phyloP scores from a whole-genome alignment of 1,140 invertebrate genomes.

The Drosophila sechellia region DNA sequence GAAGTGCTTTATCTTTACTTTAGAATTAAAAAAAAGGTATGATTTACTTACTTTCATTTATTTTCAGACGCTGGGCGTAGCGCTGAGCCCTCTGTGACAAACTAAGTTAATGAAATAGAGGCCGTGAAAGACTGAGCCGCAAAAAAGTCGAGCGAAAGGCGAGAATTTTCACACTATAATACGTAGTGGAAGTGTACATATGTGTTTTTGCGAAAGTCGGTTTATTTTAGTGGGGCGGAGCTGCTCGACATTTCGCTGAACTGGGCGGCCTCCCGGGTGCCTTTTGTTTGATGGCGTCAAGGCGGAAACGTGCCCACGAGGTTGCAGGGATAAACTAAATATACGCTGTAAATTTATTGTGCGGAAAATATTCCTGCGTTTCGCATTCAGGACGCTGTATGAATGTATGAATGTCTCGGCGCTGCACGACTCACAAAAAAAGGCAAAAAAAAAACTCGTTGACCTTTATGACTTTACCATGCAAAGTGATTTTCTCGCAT shows the following conservation, averaged over 20 bases:
- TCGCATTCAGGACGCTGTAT: slow-evolving; percentile 31
- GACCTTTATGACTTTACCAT: slow-evolving; percentile 36
- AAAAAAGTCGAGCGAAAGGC: slow-evolving; percentile 48
- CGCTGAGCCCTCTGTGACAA: slow-evolving; percentile 47
- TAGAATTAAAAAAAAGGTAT: no score
- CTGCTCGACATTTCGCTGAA: slow-evolving; percentile 49
- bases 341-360: slow-evolving; percentile 66
- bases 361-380: slow-evolving; percentile 50
- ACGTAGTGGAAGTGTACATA: no score
- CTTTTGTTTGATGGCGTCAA: slow-evolving; percentile 54
- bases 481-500: slow-evolving; percentile 1
- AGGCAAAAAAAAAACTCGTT: slow-evolving; percentile 31
- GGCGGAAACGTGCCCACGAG: slow-evolving; percentile 40
- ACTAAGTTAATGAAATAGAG: slow-evolving; percentile 68
- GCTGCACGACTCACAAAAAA: not conserved
- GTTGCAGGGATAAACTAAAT: slow-evolving; percentile 10
- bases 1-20: not conserved
- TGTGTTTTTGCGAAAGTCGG: slow-evolving; percentile 11
- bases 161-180: slow-evolving; percentile 45
- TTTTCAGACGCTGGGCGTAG: not conserved
- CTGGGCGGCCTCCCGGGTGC: slow-evolving; percentile 40
- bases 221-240: slow-evolving; percentile 42
- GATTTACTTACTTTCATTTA: not conserved
- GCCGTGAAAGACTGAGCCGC: slow-evolving; percentile 23
- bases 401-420: slow-evolving; percentile 9